phyloP scores from a whole-genome alignment of 2,888 invertebrate species.

The Dolichomitus sp. region DNA sequence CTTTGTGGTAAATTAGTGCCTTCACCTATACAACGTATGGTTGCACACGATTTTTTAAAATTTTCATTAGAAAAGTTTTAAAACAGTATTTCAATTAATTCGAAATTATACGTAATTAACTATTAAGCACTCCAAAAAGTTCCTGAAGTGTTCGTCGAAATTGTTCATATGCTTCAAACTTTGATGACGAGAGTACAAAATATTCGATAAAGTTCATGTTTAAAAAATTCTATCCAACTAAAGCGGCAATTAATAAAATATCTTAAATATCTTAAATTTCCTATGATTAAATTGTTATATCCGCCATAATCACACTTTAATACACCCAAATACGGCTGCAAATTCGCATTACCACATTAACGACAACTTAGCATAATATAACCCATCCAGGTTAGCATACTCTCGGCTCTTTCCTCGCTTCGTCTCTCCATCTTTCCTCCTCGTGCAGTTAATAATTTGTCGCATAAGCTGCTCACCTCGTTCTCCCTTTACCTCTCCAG shows the following conservation, averaged over 20 bases:
- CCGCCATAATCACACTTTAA: slow-evolving; percentile 11
- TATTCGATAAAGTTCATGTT: background rate
- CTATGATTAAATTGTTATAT: background rate
- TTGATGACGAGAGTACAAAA: background rate
- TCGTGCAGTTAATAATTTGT: slow-evolving; percentile 56
- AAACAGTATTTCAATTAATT: no score
- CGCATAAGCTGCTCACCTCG: slow-evolving; percentile 54
- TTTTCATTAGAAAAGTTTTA: no score
- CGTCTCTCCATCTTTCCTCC: slow-evolving; percentile 52
- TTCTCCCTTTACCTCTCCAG: slow-evolving; percentile 26
- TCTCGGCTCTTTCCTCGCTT: slow-evolving; percentile 4
- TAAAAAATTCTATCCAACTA: background rate
- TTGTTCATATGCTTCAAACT: background rate
- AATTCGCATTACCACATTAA: slow-evolving; percentile 48
- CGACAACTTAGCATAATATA: slow-evolving; percentile 31
- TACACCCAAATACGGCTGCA: background rate
- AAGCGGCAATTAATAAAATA: background rate
- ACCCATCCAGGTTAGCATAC: slow-evolving; percentile 20
- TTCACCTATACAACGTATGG: no score
- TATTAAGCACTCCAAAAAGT: no score
- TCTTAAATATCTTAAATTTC: background rate
- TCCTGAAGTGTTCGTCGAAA: background rate
- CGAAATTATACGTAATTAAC: no score
- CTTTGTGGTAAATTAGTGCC: no score
- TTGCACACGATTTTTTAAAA: no score